These are phyloP conservation scores for Hippocampus abdominalis DNA, from an alignment of 2,113 vertebrate genomes.

Conservation along the genomic window DNA sequence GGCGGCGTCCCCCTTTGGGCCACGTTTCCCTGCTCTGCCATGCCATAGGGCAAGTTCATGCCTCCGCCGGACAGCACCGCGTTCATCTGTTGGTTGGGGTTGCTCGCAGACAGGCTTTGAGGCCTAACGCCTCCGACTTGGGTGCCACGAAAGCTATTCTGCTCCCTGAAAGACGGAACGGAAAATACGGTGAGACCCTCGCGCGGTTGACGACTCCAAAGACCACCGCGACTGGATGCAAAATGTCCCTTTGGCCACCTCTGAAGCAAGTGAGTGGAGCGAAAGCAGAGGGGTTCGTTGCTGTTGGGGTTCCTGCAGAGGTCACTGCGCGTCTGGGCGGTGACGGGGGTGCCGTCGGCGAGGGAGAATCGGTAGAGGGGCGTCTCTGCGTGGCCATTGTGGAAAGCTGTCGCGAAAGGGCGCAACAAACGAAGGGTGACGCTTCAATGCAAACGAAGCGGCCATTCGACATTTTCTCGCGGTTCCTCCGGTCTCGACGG, in stretches of 20 bases:
- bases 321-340: constrained; percentile 91
- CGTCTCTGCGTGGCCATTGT: constrained; percentile 89
- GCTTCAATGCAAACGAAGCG: too few species aligned
- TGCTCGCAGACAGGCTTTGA: constrained; percentile 72
- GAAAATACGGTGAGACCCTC: background rate
- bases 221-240: background rate
- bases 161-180: constrained; percentile 74
- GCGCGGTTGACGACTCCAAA: too few species aligned
- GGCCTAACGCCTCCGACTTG: constrained; percentile 79
- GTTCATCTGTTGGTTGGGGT: constrained; percentile 76
- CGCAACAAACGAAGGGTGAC: constrained; percentile 17
- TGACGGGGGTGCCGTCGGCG: constrained; percentile 91
- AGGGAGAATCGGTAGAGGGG: constrained; percentile 91
- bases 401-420: constrained; percentile 73
- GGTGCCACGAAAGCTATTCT: constrained; percentile 84
- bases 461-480: background rate
- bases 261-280: constrained; percentile 93
- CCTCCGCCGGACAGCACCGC: constrained; percentile 75
- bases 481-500: background rate
- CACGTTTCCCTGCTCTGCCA: constrained; percentile 69
- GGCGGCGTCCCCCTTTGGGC: constrained; percentile 63
- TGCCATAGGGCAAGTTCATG: constrained; percentile 68
- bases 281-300: constrained; percentile 86
- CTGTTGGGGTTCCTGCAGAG: constrained; percentile 85
- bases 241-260: constrained; percentile 69